A percentile compares a stretch with the other conserved stretches of the same genome.
These are phyloP conservation scores for Spinus pinus DNA, from an alignment of 2,797 vertebrate genomes.

Conservation along the genomic window DNA sequence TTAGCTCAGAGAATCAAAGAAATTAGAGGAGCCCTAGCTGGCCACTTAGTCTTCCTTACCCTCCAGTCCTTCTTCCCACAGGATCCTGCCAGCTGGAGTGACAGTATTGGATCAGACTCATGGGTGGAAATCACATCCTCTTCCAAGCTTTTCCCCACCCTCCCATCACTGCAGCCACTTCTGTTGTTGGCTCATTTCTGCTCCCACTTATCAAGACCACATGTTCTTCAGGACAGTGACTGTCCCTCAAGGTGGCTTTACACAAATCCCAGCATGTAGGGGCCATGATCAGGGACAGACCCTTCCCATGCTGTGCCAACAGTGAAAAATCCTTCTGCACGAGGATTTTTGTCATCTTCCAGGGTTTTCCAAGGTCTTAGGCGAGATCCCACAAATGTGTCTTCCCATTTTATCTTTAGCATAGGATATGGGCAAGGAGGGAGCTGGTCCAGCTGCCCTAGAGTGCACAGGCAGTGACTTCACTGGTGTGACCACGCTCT, in stretches of 20 bases:
- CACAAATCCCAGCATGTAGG: neutral
- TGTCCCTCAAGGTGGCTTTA: neutral
- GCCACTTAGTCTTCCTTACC: neutral
- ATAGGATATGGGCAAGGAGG: neutral
- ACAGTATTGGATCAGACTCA: neutral
- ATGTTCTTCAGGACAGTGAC: neutral
- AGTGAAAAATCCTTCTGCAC: neutral
- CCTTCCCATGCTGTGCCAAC: neutral
- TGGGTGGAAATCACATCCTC: neutral
- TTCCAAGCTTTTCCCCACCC: neutral
- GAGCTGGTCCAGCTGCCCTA: neutral
- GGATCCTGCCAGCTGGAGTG: neutral
- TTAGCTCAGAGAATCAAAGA: slow-evolving; percentile 47
- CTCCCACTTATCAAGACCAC: neutral
- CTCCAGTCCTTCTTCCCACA: neutral
- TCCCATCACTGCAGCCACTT: neutral
- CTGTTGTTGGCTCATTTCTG: neutral
- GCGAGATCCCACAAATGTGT: neutral
- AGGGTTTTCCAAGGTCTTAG: neutral
- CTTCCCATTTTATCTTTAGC: neutral
- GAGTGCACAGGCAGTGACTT: neutral
- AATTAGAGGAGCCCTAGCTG: slow-evolving; percentile 26
- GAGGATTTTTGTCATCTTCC: neutral
- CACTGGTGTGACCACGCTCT: neutral
- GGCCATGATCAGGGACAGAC: fast-evolving